Evolutionary conservation across 64 coral and sea anemone species (phyloP).

Genomic region (Catalaphyllia jardinei): DNA sequence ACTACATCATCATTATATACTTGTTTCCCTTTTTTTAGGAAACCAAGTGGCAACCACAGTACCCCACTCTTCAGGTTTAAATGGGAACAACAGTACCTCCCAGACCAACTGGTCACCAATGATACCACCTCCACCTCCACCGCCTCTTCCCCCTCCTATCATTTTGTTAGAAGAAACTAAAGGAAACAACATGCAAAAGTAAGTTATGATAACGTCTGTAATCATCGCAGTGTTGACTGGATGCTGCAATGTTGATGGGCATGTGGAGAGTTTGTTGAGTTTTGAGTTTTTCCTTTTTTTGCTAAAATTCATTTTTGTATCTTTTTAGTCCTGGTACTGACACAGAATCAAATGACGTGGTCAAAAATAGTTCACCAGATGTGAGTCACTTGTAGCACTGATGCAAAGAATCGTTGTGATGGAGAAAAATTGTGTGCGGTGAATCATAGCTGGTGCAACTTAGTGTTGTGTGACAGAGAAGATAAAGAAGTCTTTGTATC

Average conservation of each 20-base stretch:
- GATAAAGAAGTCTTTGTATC: neutral
- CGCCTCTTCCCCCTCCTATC: slow-evolving; percentile 13
- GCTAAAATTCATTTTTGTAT: neutral
- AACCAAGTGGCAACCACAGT: neutral
- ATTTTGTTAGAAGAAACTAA: neutral
- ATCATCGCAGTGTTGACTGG: too few relatives aligned
- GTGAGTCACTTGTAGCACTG: slow-evolving; percentile 1
- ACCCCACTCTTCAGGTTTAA: neutral
- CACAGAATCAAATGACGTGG: neutral
- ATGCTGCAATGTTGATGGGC: too few relatives aligned
- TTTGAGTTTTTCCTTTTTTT: neutral
- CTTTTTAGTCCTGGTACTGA: neutral
- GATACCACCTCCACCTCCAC: neutral
- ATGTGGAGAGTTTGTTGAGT: too few relatives aligned
- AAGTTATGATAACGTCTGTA: neutral
- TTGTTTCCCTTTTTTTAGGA: neutral
- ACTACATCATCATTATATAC: neutral
- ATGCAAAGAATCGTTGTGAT: neutral
- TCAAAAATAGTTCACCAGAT: neutral
- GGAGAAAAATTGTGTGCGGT: neutral
- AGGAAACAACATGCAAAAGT: neutral
- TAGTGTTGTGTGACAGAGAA: neutral
- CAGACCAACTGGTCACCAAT: too few relatives aligned
- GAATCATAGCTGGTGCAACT: neutral
- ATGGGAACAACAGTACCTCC: neutral